Base-by-base conservation (phyloP, 2,113 vertebrate genomes). In the Dicrurus megarhynchus region DNA sequence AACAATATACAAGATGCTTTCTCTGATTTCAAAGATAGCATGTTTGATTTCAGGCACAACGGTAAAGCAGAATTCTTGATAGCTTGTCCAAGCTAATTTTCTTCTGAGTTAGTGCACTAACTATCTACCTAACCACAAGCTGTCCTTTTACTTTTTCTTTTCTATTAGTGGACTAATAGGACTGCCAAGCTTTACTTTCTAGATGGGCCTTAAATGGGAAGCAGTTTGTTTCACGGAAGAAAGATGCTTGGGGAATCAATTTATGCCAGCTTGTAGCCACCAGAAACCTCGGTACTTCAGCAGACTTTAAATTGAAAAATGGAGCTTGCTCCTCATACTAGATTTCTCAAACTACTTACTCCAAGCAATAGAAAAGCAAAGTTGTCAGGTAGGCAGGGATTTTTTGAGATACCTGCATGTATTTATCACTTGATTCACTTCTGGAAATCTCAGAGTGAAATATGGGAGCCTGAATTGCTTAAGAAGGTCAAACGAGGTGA, bases 161-260 rank as follows among this genome's bases (percentile, higher is more conserved):
- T 84, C 71, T 79, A 27, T 74, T 41, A 52, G 87, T 47, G n/a
- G 67, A 67, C 70, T 89, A 89, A 93, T 39, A 59, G 67, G 74
- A 75, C 53, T 95, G 91, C 80, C 92, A 94, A 78, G 26, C 87
- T 93, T 84, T 93, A 56, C 65, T 80, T 89, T 90, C 47, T 76
- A 80, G 84, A 79, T 89, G 73, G 50, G 18, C 55, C 68, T 95
- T 89, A 92, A 92, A 95, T 90, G 91, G 85, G 69, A 89, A 93
- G 76, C 70, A 60, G 93, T 93, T 95, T 95, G 76, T 90, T 96
- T 84, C 46, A 41, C 41, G 47, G 50, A 59, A 32, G n/a, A 41
- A 79, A 92, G 89, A 77, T 89, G 80, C 33, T 78, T 56, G 69
- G n/a, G 64, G 65, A 84, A 94, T 65, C 53, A 65, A 53, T 77